phyloP scores from a whole-genome alignment of 2,888 invertebrate genomes.

The Erpobdella octoculata region DNA sequence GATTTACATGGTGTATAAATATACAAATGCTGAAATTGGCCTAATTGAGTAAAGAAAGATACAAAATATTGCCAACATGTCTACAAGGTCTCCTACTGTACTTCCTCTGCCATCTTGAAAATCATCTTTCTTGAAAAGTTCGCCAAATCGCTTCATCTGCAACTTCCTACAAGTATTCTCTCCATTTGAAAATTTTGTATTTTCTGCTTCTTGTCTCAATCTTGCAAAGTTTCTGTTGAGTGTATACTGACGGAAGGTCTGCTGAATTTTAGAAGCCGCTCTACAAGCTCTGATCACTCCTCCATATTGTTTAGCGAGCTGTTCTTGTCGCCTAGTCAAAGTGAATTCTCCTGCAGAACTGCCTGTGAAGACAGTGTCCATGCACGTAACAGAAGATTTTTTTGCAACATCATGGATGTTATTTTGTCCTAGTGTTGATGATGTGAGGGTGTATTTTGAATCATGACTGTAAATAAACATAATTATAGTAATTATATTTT shows the following conservation, averaged over 20 bases:
- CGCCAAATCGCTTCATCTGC: background rate
- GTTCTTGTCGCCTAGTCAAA: constrained; percentile 65
- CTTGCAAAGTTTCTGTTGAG: constrained; percentile 85
- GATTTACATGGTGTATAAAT: too few relatives aligned
- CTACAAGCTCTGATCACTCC: constrained; percentile 75
- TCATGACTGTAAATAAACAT: too few relatives aligned
- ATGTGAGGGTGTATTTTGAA: too few relatives aligned
- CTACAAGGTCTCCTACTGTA: background rate
- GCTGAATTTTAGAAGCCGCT: constrained; percentile 88
- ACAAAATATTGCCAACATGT: background rate
- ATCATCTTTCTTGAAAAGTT: background rate
- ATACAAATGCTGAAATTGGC: too few relatives aligned
- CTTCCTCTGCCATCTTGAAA: background rate
- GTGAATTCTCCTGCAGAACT: constrained; percentile 38
- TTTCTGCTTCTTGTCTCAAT: constrained; percentile 66
- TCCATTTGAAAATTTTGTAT: too few relatives aligned
- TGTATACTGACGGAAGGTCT: constrained; percentile 86
- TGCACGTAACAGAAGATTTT: background rate
- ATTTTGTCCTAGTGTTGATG: too few relatives aligned
- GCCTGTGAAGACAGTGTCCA: constrained; percentile 28
- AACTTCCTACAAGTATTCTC: background rate
- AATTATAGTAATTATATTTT: too few relatives aligned
- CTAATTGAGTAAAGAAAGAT: too few relatives aligned
- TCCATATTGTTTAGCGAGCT: constrained; percentile 91
- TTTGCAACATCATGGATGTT: too few relatives aligned